Conservation (phyloP, 2,113 vertebrate genomes). For the Anser cygnoides region DNA sequence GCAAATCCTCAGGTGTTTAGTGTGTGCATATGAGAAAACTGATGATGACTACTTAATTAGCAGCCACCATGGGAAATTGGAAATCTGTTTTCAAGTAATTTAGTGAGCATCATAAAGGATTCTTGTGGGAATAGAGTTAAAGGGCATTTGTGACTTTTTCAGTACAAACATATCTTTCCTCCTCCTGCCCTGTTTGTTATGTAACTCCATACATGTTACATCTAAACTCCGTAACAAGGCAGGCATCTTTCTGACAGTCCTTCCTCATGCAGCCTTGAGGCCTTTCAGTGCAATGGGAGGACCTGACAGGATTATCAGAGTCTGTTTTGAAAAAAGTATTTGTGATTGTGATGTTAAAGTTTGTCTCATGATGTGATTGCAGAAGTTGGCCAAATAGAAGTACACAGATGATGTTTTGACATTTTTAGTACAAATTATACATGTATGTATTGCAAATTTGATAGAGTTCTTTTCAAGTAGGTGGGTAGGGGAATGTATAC, state of each 20-base stretch:
- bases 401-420: neutral
- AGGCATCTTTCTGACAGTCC: neutral
- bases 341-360: neutral
- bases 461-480: neutral
- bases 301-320: neutral
- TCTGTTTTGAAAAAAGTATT: neutral
- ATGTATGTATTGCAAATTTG: neutral
- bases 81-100: neutral
- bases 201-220: neutral
- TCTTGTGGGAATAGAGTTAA: neutral
- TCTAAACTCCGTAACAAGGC: neutral
- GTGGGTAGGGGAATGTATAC: neutral
- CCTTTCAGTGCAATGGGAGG: neutral
- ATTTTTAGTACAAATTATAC: neutral
- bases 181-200: neutral
- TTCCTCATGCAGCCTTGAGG: neutral
- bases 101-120: neutral
- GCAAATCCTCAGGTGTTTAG: neutral
- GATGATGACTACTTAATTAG: neutral
- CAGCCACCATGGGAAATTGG: neutral
- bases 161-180: neutral
- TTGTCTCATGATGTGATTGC: accelerated
- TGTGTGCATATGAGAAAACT: neutral
- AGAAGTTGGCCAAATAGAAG: neutral
- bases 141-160: neutral